A percentile compares a stretch with the other conserved stretches of the same genome.
phyloP scores from a whole-genome alignment of 2,113 vertebrate species.

The Carettochelys insculpta region DNA sequence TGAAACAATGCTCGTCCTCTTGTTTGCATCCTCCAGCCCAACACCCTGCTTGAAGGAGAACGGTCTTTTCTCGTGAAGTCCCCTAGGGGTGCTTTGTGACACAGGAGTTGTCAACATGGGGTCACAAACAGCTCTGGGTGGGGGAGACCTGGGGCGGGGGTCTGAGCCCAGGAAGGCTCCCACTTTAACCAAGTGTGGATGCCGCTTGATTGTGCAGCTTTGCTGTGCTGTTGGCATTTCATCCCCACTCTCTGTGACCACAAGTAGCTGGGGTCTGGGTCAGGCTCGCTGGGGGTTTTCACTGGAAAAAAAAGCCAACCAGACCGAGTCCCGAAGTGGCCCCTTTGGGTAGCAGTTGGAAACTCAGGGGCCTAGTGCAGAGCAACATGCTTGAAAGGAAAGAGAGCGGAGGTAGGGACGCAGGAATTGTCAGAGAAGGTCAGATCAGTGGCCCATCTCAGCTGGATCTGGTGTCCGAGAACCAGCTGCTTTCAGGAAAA shows the following conservation, averaged over 20 bases:
- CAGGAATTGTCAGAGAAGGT: background rate
- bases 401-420: background rate
- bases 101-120: background rate
- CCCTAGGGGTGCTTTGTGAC: background rate
- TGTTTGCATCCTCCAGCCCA: background rate
- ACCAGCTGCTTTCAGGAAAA: background rate
- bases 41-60: background rate
- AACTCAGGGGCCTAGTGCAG: background rate
- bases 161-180: background rate
- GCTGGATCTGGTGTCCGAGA: background rate
- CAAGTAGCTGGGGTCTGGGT: background rate
- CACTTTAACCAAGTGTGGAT: background rate
- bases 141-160: background rate
- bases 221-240: background rate
- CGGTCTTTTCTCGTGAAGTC: background rate
- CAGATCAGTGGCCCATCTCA: background rate
- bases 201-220: background rate
- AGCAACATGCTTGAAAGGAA: background rate
- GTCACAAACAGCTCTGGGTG: background rate
- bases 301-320: background rate
- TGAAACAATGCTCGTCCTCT: accelerated
- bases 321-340: background rate
- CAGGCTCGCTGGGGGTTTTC: background rate
- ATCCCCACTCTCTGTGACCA: background rate
- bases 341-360: background rate